Conservation (phyloP, 2,113 vertebrate genomes). For the Grammomys dolichurus region DNA sequence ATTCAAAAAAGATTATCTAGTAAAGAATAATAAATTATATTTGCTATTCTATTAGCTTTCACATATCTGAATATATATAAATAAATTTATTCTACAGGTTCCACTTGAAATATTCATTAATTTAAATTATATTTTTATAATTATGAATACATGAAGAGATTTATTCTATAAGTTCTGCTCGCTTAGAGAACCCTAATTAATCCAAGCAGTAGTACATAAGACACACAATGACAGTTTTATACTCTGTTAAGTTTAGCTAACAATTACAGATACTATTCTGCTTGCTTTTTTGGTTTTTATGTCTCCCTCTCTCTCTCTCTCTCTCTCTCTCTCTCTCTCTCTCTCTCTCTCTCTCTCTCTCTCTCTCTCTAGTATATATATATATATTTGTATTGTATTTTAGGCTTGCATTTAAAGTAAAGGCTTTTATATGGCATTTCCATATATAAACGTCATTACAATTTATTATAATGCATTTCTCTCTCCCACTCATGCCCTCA, state of each 20-base stretch:
- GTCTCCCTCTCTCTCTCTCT: no score
- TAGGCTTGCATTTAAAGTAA: not conserved
- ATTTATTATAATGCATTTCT: not conserved
- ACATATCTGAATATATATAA: no score
- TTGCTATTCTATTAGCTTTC: no score
- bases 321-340: no score
- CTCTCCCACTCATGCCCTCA: accelerated
- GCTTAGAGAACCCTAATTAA: not conserved
- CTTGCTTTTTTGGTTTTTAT: not conserved
- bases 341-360: no score
- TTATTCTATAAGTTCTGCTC: not conserved
- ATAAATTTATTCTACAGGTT: no score
- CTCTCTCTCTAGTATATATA: no score
- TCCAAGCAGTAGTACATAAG: not conserved
- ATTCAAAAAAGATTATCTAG: no score
- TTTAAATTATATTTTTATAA: no score
- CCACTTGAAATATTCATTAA: no score
- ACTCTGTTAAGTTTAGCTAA: not conserved
- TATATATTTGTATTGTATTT: not conserved
- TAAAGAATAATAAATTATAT: no score
- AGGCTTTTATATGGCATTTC: not conserved
- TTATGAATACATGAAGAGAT: not conserved
- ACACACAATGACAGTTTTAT: not conserved
- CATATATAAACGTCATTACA: not conserved
- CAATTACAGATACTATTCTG: not conserved